Base-by-base conservation (phyloP, 2,113 vertebrate species). In the Vulpes vulpes region DNA sequence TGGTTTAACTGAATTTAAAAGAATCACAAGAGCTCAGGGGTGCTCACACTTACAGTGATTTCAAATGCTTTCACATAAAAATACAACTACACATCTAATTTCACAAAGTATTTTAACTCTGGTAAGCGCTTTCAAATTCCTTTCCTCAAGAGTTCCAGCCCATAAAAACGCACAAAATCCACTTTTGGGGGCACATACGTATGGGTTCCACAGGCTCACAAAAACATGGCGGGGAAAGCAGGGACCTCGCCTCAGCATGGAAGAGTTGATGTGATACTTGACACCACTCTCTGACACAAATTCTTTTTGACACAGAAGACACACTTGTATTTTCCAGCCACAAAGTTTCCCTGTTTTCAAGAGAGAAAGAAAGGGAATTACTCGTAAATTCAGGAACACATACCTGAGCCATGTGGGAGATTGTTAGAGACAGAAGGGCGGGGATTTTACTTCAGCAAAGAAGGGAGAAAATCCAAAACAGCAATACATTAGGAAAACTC, bases 251-350 rank as follows among this genome's bases (percentile, higher is more conserved):
- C 99, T 99, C 99, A 43, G 99, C 99, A 3, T 99, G 99, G 95
- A 99, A 60, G 99, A 99, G 98, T 99, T 99, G 98, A 99, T 99
- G 98, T 99, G 99, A 97, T 99, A 99, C 95, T 99, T 99, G 97
- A 99, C 99, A n/a, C 99, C 99, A 65, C 99, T 99, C 98, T 99
- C 99, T 1, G 99, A 99, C 95, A 99, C 98, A 96, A 99, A 99
- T 98, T 99, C 99, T 96, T 99, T 99, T 76, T 99, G 99, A 98
- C 99, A 99, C 95, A 99, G 99, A 69, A 99, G 99, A 98, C 99
- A 99, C 97, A 35, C 35, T 98, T 99, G 98, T 99, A 99, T 98
- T 99, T 99, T 97, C 99, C 99, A 93, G 99, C 99, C 96, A 99
- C 99, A 97, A 99, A 99, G 96, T 99, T 99, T 3, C 99, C 99